phyloP scores from a whole-genome alignment of 2,113 vertebrate species.

The Phyllopteryx taeniolatus region DNA sequence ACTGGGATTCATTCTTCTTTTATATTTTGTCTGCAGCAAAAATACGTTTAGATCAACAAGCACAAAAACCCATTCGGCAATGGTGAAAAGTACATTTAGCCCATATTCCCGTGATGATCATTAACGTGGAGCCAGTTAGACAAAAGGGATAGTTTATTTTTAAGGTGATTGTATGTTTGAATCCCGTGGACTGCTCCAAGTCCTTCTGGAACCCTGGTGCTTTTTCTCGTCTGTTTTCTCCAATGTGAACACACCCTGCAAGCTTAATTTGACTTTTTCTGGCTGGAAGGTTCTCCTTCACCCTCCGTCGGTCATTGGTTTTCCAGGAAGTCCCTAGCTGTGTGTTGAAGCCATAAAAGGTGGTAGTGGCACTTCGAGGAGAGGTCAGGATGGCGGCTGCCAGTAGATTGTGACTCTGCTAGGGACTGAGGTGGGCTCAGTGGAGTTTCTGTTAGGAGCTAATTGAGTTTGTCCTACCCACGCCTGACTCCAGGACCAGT shows the following conservation, averaged over 20 bases:
- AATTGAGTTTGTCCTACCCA: conserved; percentile 76
- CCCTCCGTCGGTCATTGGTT: conserved; percentile 10
- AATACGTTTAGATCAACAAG: conserved; percentile 28
- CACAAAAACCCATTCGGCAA: conserved; percentile 4
- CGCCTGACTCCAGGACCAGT: conserved; percentile 69
- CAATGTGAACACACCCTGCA: conserved; percentile 19
- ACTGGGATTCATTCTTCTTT: conserved; percentile 47
- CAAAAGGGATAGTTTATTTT: conserved; percentile 52
- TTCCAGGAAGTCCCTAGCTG: conserved; percentile 41
- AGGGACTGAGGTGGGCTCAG: conserved; percentile 53
- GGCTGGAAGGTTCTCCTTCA: conserved; percentile 28
- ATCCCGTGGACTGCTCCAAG: conserved; percentile 36
- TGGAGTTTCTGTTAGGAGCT: conserved; percentile 73
- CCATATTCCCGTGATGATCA: conserved; percentile 65
- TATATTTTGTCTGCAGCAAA: conserved; percentile 50
- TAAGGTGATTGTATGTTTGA: conserved; percentile 51
- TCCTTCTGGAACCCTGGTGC: conserved; percentile 20
- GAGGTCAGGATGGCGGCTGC: conserved; percentile 70
- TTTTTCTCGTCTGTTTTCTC: conserved; percentile 46
- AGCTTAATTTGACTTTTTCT: conserved; percentile 11
- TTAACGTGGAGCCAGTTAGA: conserved; percentile 64
- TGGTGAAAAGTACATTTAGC: conserved; percentile 26
- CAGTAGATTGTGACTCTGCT: conserved; percentile 56
- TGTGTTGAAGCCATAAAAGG: conserved; percentile 57
- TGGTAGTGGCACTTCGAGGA: conserved; percentile 63